A percentile compares a stretch with the other conserved stretches of the same genome.
Evolutionary conservation across 2,113 vertebrate species (phyloP).

Genomic region (Myotis yumanensis): DNA sequence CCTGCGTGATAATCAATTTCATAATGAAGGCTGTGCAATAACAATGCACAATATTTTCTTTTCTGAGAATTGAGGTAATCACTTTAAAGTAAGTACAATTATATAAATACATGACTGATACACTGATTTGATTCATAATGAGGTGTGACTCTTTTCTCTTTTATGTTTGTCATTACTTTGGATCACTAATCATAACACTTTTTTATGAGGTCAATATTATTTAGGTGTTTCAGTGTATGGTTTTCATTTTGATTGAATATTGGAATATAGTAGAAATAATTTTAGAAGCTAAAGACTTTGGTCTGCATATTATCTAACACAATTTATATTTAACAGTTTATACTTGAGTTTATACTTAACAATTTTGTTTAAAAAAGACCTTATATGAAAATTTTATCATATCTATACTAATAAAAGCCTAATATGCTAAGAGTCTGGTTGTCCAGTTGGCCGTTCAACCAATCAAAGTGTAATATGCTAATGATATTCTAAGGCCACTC

Average conservation of each 20-base stretch:
- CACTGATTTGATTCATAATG: background rate
- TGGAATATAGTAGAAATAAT: background rate
- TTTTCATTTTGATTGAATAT: conserved; percentile 32
- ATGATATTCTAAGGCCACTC: too few relatives aligned
- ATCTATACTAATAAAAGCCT: too few relatives aligned
- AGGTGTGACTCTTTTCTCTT: background rate
- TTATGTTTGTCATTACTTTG: background rate
- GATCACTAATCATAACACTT: background rate
- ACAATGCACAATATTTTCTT: conserved; percentile 20
- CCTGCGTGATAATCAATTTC: background rate
- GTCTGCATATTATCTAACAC: background rate
- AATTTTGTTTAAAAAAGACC: background rate
- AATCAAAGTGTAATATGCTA: too few relatives aligned
- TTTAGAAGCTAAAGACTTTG: background rate
- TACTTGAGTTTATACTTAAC: background rate
- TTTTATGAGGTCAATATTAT: conserved; percentile 29
- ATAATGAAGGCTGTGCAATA: conserved; percentile 25
- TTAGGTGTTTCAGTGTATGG: background rate
- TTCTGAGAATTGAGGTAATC: conserved; percentile 35
- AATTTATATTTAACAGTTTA: background rate
- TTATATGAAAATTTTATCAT: background rate
- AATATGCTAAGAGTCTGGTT: too few relatives aligned
- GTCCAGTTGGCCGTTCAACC: too few relatives aligned
- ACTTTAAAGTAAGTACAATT: conserved; percentile 38
- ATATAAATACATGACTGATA: background rate